These are phyloP conservation scores for Coremacera marginata DNA, from an alignment of 2,888 invertebrate species.

Conservation along the genomic window DNA sequence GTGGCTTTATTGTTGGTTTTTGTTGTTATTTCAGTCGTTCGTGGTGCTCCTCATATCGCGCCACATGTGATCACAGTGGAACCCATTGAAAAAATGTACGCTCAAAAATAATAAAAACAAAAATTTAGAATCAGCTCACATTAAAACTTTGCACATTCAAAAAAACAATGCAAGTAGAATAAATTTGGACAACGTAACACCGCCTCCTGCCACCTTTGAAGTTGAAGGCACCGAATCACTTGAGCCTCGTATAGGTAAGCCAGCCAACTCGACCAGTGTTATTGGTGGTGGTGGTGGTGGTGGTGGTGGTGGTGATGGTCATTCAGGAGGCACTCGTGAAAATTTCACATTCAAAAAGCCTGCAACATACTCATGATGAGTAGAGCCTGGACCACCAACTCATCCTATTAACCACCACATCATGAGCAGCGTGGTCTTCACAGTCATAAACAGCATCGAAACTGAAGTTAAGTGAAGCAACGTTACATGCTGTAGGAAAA, in stretches of 20 bases:
- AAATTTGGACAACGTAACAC: too few relatives aligned
- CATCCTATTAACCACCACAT: neutral
- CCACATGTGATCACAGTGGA: neutral
- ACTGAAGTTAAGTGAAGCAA: neutral
- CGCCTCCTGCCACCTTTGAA: too few relatives aligned
- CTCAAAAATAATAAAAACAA: neutral
- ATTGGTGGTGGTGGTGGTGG: too few relatives aligned
- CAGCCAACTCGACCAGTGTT: too few relatives aligned
- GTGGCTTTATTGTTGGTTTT: constrained; percentile 6
- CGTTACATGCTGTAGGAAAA: neutral
- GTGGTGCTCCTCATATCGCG: neutral
- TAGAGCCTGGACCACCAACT: too few relatives aligned
- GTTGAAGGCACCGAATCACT: too few relatives aligned
- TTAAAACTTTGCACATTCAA: neutral
- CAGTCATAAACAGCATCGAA: neutral
- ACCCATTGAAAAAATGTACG: neutral
- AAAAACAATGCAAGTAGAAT: neutral
- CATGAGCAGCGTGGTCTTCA: neutral
- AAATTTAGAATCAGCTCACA: neutral
- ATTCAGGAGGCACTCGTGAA: too few relatives aligned
- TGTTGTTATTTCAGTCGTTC: constrained; percentile 23
- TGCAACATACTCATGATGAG: too few relatives aligned
- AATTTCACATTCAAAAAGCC: too few relatives aligned
- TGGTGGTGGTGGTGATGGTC: too few relatives aligned
- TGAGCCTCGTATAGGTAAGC: too few relatives aligned